These are phyloP conservation scores for Lasioglossum baleicum DNA, from an alignment of 1,140 invertebrate genomes.

Conservation along the genomic window DNA sequence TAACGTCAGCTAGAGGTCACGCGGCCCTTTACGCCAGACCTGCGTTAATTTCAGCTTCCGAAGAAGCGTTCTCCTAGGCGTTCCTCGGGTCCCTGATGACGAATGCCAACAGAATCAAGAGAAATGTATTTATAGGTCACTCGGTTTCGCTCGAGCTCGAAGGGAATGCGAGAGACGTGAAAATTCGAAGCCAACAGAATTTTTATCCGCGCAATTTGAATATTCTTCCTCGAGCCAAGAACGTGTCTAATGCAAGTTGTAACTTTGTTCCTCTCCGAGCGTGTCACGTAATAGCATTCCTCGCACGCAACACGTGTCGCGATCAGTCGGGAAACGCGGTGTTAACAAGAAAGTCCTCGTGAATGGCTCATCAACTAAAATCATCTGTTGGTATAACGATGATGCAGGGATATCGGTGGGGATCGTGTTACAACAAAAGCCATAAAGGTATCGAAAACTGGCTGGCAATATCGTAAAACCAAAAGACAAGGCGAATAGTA, in stretches of 20 bases:
- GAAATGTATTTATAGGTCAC: constrained; percentile 22
- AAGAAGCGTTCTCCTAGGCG: constrained; percentile 10
- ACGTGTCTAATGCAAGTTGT: too few species aligned
- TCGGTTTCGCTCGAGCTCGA: neutral
- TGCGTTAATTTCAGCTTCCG: constrained; percentile 51
- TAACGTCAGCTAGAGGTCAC: constrained; percentile 51
- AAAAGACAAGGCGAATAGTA: neutral
- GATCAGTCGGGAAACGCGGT: neutral
- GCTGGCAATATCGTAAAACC: constrained; percentile 9
- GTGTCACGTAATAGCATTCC: too few species aligned
- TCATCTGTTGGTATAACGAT: neutral
- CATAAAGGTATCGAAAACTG: neutral
- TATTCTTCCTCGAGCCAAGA: too few species aligned
- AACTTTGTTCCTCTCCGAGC: too few species aligned
- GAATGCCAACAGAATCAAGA: neutral
- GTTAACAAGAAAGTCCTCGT: neutral
- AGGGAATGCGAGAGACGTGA: neutral
- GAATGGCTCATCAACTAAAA: neutral
- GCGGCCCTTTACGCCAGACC: constrained; percentile 35
- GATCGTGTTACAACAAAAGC: neutral
- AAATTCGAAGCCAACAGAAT: too few species aligned
- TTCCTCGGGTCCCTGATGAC: neutral
- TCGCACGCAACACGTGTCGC: neutral
- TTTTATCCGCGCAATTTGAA: too few species aligned
- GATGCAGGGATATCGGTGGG: neutral